A percentile compares a stretch with the other conserved stretches of the same genome.
These are phyloP conservation scores for Heliornis fulica DNA, from an alignment of 2,113 vertebrate genomes.

Conservation along the genomic window DNA sequence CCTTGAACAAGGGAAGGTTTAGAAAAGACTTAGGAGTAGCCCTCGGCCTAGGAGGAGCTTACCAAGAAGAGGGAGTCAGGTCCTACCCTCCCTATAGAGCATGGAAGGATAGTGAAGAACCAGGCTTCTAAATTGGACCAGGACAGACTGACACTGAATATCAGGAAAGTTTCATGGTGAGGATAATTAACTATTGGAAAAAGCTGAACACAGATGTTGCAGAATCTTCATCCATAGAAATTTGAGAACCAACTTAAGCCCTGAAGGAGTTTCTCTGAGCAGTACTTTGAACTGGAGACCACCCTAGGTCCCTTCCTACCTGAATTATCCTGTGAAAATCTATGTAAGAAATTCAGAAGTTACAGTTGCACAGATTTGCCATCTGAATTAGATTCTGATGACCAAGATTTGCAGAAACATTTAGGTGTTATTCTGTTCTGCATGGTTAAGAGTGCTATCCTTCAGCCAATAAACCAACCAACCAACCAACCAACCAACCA, in stretches of 20 bases:
- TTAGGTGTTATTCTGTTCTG: not conserved
- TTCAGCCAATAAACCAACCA: not conserved
- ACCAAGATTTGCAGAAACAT: not conserved
- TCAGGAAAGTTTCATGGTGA: not conserved
- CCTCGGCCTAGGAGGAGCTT: not conserved
- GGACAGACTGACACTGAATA: not conserved
- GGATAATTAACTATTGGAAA: not conserved
- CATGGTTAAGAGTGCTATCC: not conserved
- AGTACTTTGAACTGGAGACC: not conserved
- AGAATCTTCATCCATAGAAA: not conserved
- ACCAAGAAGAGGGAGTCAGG: not conserved
- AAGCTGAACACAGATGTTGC: not conserved
- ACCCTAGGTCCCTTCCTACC: not conserved
- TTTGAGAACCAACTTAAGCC: fast-evolving
- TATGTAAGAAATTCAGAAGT: not conserved
- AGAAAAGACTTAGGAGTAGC: not conserved
- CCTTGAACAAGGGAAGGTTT: not conserved
- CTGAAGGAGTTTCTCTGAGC: not conserved
- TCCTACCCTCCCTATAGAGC: fast-evolving
- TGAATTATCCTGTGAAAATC: not conserved
- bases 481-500: not conserved
- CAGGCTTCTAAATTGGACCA: not conserved
- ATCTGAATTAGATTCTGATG: not conserved
- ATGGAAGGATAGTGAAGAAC: not conserved
- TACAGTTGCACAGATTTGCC: not conserved